Evolutionary conservation across 2,888 invertebrate genomes (phyloP).

Genomic region (Sympetrum striolatum): DNA sequence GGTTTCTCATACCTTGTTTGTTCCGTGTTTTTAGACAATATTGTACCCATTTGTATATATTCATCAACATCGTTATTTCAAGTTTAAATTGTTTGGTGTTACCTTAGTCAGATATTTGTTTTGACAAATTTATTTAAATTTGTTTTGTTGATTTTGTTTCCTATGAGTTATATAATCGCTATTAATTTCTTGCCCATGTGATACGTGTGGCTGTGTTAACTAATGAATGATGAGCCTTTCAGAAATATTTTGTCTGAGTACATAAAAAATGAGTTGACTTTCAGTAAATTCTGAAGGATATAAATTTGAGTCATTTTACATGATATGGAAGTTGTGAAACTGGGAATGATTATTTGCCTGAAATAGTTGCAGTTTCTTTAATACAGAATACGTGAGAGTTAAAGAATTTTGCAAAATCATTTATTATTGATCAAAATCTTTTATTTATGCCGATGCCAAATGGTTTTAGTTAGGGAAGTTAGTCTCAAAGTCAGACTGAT

Average conservation of each 20-base stretch:
- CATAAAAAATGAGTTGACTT: not conserved
- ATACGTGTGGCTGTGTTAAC: slow-evolving; percentile 42
- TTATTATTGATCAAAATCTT: not conserved
- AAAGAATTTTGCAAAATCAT: not conserved
- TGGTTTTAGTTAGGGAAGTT: not conserved
- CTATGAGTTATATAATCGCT: slow-evolving; percentile 23
- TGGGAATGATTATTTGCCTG: not conserved
- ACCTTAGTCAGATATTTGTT: slow-evolving; percentile 12
- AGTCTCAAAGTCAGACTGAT: slow-evolving; percentile 13
- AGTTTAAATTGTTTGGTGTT: slow-evolving; percentile 36
- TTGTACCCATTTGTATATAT: slow-evolving; percentile 30
- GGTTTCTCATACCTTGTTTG: not conserved
- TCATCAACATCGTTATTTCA: slow-evolving; percentile 7
- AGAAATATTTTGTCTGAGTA: slow-evolving; percentile 26
- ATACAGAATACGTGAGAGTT: not conserved
- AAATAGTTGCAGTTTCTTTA: not conserved
- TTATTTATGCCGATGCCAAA: slow-evolving; percentile 11
- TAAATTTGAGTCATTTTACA: slow-evolving; percentile 20
- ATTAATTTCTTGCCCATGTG: slow-evolving; percentile 36
- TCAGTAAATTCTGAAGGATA: not conserved
- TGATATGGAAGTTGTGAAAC: not conserved
- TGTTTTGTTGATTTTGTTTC: slow-evolving; percentile 40
- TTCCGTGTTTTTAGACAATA: not conserved
- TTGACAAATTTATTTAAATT: slow-evolving; percentile 38
- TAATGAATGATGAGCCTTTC: slow-evolving; percentile 8